Conservation (phyloP, 2,888 invertebrate species). For the Epsilonema sp. region DNA sequence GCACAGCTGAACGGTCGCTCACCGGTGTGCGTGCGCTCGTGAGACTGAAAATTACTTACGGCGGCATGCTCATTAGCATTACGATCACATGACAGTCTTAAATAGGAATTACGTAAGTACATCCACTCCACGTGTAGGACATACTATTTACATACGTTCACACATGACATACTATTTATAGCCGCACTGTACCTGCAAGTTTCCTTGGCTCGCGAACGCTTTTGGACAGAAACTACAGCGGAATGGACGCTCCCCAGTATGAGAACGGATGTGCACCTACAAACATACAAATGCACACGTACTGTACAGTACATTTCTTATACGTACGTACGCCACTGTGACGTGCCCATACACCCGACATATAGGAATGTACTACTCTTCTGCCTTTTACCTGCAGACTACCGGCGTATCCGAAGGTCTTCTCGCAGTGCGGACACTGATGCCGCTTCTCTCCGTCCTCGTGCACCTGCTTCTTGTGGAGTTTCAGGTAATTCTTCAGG, state of each 20-base stretch:
- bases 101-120: too few relatives aligned
- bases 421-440: constrained; percentile 20
- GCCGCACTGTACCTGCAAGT: constrained; percentile 18
- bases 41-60: constrained; percentile 11
- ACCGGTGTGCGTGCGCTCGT: constrained; percentile 26
- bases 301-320: too few relatives aligned
- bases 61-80: constrained; percentile 1
- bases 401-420: constrained; percentile 26
- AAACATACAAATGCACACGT: too few relatives aligned
- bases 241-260: constrained; percentile 26
- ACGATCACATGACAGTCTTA: not conserved
- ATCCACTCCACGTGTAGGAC: too few relatives aligned
- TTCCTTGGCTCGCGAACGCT: constrained; percentile 27
- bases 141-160: too few relatives aligned
- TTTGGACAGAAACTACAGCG: constrained; percentile 23
- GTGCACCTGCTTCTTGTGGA: constrained; percentile 27
- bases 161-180: too few relatives aligned
- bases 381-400: constrained; percentile 22
- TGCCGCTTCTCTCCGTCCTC: constrained; percentile 24
- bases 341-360: too few relatives aligned
- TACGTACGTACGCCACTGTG: too few relatives aligned
- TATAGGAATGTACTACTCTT: too few relatives aligned
- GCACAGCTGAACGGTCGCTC: constrained; percentile 21
- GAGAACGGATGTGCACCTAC: constrained; percentile 25
- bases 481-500: constrained; percentile 26